phyloP scores from a whole-genome alignment of 2,113 vertebrate species.

The Zosterops lateralis region DNA sequence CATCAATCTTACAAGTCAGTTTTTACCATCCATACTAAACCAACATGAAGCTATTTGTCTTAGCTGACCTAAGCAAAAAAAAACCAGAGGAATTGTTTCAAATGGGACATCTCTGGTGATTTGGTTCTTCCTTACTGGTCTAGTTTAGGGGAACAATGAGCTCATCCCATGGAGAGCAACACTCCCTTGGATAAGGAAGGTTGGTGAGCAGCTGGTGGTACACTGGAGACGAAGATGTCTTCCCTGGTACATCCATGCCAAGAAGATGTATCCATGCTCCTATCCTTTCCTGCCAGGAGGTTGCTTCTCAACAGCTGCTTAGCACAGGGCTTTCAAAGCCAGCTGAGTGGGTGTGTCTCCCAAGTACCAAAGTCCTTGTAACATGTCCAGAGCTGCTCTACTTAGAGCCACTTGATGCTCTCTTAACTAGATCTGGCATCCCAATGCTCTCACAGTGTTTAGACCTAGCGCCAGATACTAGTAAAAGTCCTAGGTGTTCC shows the following conservation, averaged over 20 bases:
- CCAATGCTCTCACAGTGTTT: neutral
- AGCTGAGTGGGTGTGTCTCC: neutral
- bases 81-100: neutral
- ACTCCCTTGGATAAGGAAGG: rapidly evolving
- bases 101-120: neutral
- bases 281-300: neutral
- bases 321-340: neutral
- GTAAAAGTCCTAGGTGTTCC: neutral
- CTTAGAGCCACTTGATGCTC: neutral
- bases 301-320: neutral
- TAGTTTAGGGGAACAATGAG: neutral
- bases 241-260: neutral
- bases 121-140: neutral
- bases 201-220: neutral
- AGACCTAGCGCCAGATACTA: neutral
- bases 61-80: neutral
- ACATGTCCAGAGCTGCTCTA: neutral
- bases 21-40: no score
- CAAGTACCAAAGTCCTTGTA: neutral
- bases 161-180: neutral
- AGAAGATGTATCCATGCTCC: neutral
- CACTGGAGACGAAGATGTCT: neutral
- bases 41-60: no score
- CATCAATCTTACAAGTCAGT: no score
- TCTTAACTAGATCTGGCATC: neutral